Evolutionary conservation across 2,113 vertebrate species (phyloP).

Genomic region (Rostratula benghalensis): DNA sequence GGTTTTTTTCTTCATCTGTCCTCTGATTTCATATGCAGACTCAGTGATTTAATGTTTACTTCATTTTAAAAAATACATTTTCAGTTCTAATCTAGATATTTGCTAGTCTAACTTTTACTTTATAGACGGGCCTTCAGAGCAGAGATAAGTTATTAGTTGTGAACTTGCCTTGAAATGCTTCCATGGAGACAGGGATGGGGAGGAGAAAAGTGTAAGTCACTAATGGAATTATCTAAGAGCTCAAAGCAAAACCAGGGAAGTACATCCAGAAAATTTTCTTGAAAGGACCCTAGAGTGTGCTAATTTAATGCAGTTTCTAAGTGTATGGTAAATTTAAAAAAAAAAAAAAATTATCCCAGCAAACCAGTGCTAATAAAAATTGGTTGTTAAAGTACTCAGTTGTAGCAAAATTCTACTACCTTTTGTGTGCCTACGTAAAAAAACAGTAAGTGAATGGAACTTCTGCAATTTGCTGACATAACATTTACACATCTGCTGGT

Average conservation of each 20-base stretch:
- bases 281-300: not conserved
- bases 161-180: not conserved
- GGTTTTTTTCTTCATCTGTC: not conserved
- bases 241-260: not conserved
- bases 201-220: not conserved
- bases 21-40: not conserved
- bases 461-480: not conserved
- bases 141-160: not conserved
- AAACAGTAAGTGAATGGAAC: not conserved
- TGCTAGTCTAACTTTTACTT: not conserved
- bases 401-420: not conserved
- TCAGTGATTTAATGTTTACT: not conserved
- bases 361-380: not conserved
- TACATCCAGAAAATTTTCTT: not conserved
- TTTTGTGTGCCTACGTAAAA: not conserved
- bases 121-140: not conserved
- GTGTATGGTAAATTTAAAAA: not conserved
- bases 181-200: not conserved
- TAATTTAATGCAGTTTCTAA: not conserved
- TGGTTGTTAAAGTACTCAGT: not conserved
- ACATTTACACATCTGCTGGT: not conserved
- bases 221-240: not conserved
- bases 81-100: not conserved
- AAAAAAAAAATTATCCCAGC: not conserved
- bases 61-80: not conserved